Evolutionary conservation across 1,140 invertebrate genomes (phyloP), one percentile per base, ranked within the genome.

Genomic region (Apis florea): DNA sequence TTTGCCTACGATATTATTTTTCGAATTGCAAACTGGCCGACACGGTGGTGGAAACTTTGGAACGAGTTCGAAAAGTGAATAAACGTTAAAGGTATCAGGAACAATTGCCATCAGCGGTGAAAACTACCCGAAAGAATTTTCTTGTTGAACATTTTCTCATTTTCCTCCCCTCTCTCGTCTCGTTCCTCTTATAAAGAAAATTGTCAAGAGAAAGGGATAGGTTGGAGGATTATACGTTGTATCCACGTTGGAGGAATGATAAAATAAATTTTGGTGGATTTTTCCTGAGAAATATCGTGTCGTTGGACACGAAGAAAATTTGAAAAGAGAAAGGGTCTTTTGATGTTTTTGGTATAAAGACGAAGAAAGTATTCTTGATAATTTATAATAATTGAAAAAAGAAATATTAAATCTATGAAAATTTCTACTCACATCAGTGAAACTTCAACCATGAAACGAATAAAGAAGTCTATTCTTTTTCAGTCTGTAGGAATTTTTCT

Each of bases 1-100:
- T 72, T 85, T 61, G 80, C 73, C 47, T 51, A 15, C 56, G 82
- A 80, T 86, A 89, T 88, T 87, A 84, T 88, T 89, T 83, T 73
- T 77, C 77, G 72, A 85, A 80, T 79, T 76, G 85, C 77, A 68
- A 79, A 88, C 82, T 81, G 76, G 69, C 72, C 79, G 75, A 51
- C 31, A 74, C 64, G 61, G 66, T 47, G 56, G 21, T 47, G 56
- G 21, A 53, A 88, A 85, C 67, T 88, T 84, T 72, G 75, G 84
- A 89, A 86, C 85, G 86, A 85, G 83, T 88, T 88, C 61, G 73
- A 66, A 80, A 40, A 78, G 47, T 74, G 72, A 82, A 70, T 66
- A 66, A 83, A 69, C 77, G 54, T 63, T 63, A 15, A n/a, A 54
- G 21, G 63, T 59, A 69, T 77, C 58, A 12, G 17, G 58, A 68